Percentiles rank a stretch among this genome's conserved stretches.
Evolutionary conservation across 2,113 vertebrate genomes (phyloP).

Genomic region (Brachypteracias leptosomus): DNA sequence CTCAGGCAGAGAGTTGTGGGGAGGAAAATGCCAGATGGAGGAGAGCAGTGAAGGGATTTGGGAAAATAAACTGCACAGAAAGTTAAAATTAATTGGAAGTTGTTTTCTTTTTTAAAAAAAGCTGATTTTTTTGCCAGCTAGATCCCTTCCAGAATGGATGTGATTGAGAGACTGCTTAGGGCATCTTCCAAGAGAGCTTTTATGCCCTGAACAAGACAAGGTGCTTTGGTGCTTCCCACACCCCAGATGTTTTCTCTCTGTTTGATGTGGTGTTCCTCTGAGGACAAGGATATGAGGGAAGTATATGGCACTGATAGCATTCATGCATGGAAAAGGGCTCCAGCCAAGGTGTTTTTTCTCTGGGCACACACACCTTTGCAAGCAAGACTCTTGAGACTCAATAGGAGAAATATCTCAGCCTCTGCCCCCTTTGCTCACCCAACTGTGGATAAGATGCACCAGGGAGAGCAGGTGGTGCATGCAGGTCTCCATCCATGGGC

Average conservation of each 20-base stretch:
- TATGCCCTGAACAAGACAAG: neutral
- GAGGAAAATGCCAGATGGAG: neutral
- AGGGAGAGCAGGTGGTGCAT: neutral
- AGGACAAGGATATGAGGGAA: neutral
- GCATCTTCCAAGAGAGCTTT: neutral
- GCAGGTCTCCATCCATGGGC: neutral
- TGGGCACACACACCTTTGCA: neutral
- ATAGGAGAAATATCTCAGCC: fast-evolving
- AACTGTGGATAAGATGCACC: neutral
- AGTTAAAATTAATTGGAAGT: neutral
- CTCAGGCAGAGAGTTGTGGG: neutral
- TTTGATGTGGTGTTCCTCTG: neutral
- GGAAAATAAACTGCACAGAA: neutral
- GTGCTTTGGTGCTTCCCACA: neutral
- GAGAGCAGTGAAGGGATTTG: neutral
- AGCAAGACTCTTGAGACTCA: neutral
- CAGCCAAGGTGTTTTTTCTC: neutral
- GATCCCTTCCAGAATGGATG: neutral
- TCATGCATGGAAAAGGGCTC: neutral
- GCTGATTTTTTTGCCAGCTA: neutral
- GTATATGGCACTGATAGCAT: fast-evolving
- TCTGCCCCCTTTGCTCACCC: neutral
- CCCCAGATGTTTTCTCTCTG: neutral
- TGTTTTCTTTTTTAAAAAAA: neutral
- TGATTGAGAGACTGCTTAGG: neutral